Base-by-base conservation (phyloP, 2,113 vertebrate species). In the Dendrocopos noguchii region DNA sequence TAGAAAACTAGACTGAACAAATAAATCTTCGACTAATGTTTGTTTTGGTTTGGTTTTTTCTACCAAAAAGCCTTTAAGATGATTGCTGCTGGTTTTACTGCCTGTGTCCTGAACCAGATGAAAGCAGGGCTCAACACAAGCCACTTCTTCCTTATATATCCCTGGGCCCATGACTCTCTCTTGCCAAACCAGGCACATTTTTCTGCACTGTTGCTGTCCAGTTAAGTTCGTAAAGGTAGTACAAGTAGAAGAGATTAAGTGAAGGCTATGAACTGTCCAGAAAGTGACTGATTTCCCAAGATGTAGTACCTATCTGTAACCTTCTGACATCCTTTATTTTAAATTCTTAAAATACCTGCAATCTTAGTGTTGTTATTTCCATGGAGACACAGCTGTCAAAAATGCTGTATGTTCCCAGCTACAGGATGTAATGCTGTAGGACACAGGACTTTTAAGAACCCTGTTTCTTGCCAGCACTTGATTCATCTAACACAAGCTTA, bases 291-390 rank as follows among this genome's bases (percentile, higher is more conserved):
- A 79, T 91, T 96, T 91, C 75, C 76, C 80, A 79, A 92, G 86
- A 87, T 80, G 84, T 85, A 87, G 92, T 92, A 85, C 79, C 78
- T 90, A 87, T 90, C 85, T 22, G 24, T 80, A 95, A 92, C 73
- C 90, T 95, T 82, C 80, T 3, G 0, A 59, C 5, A 0, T 83
- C 77, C 92, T 87, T 73, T 80, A 90, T 82, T 80, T 44, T 75
- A n/a, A 10, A 18, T 80, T 80, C 97, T 95, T 97, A 97, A 97
- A 97, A 97, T 97, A 98, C 96, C 93, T 95, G 81, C 72, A 94
- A 87, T 94, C 74, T 77, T 78, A 12, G 55, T 71, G 72, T 91
- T 73, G 66, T 74, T 84, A 97, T 97, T 97, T 97, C 97, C 97
- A 97, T 97, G 97, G 97, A 97, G 95, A 97, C 91, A 31, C 86